These are phyloP conservation scores for Lasioglossum figueresi DNA, from an alignment of 2,888 invertebrate genomes.

Conservation along the genomic window DNA sequence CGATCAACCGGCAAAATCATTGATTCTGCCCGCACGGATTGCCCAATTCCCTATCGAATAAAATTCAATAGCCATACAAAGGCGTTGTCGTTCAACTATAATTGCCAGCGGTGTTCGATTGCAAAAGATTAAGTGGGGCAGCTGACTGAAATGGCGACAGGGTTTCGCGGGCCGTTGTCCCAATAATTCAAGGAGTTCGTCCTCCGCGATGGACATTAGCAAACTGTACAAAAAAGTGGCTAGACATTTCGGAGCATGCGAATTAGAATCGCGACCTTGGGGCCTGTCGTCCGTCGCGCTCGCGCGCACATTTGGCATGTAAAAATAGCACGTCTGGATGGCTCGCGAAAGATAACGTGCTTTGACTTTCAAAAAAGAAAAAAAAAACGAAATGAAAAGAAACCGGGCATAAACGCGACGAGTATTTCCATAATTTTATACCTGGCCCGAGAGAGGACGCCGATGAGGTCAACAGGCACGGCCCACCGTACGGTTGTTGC, in stretches of 20 bases:
- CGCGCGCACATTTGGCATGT: neutral
- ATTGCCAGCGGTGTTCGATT: conserved; percentile 9
- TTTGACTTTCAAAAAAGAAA: conserved; percentile 37
- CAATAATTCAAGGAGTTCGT: conserved; percentile 25
- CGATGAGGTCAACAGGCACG: conserved; percentile 38
- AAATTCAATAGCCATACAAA: conserved; percentile 14
- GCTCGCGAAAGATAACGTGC: conserved; percentile 44
- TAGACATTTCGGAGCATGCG: conserved; percentile 43
- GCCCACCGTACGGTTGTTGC: conserved; percentile 16
- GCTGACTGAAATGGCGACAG: too few relatives aligned
- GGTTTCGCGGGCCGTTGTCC: neutral
- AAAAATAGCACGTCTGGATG: conserved; percentile 55
- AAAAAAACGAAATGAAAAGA: conserved; percentile 13
- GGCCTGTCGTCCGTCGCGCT: neutral
- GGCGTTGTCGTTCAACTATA: conserved; percentile 5
- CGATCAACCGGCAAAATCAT: neutral
- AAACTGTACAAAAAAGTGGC: conserved; percentile 9
- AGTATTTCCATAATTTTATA: conserved; percentile 58
- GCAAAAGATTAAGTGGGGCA: neutral
- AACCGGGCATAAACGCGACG: conserved; percentile 12
- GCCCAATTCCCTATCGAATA: neutral
- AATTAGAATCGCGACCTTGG: conserved; percentile 59
- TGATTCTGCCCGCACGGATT: neutral
- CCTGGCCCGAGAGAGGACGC: conserved; percentile 4
- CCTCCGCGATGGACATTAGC: conserved; percentile 17